phyloP scores from a whole-genome alignment of 2,797 vertebrate species.

The Carapus acus region DNA sequence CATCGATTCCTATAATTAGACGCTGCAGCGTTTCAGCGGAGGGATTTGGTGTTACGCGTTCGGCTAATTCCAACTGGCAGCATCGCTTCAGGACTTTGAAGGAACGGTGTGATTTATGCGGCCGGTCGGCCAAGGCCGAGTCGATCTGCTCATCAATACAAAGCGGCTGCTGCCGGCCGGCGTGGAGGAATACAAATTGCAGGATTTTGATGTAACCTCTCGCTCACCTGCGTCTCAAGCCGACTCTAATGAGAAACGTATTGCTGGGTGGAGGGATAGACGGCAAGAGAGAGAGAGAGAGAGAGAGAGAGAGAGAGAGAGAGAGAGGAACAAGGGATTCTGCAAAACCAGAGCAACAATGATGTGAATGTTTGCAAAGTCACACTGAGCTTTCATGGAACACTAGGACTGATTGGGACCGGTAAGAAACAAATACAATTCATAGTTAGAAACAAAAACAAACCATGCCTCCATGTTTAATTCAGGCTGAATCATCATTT shows the following conservation, averaged over 20 bases:
- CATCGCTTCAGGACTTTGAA: constrained; percentile 22
- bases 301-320: too few relatives aligned
- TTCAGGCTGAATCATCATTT: too few relatives aligned
- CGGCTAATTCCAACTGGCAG: constrained; percentile 18
- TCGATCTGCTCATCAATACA: constrained; percentile 60
- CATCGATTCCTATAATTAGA: background rate
- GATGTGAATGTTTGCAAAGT: too few relatives aligned
- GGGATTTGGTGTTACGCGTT: too few relatives aligned
- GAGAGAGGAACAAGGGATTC: too few relatives aligned
- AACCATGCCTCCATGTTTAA: too few relatives aligned
- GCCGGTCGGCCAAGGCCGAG: constrained; percentile 57
- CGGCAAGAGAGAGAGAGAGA: too few relatives aligned
- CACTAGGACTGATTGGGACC: too few relatives aligned
- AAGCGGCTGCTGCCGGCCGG: constrained; percentile 38
- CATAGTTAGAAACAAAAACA: too few relatives aligned
- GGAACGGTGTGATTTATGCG: constrained; percentile 57
- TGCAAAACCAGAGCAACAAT: too few relatives aligned
- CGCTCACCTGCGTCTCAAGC: constrained; percentile 53
- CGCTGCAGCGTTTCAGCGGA: background rate
- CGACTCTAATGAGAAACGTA: constrained; percentile 50
- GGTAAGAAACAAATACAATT: too few relatives aligned
- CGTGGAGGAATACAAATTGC: constrained; percentile 58
- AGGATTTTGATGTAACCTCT: constrained; percentile 59
- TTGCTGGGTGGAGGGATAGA: background rate
- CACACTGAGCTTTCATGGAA: too few relatives aligned